These are phyloP conservation scores for Ceratothoa steindachneri DNA, from an alignment of 2,888 invertebrate genomes.

Conservation along the genomic window DNA sequence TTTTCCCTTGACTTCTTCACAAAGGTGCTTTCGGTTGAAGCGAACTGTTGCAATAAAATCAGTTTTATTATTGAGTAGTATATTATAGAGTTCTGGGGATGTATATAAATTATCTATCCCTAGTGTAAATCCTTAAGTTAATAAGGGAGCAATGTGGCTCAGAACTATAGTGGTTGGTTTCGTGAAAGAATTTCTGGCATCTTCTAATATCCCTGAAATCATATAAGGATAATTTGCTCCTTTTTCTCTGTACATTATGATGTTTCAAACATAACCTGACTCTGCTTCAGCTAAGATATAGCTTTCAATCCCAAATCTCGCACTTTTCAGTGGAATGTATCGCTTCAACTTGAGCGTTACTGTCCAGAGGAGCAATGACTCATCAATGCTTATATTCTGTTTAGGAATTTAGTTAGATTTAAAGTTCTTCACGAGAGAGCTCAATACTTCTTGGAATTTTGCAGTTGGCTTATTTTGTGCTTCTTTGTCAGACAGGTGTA, in stretches of 20 bases:
- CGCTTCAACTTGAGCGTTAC: conserved; percentile 22
- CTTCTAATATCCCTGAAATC: not conserved
- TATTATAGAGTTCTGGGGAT: not conserved
- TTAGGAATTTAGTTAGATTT: conserved; percentile 13
- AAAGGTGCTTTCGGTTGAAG: not conserved
- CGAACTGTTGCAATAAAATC: not conserved
- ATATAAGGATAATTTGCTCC: not conserved
- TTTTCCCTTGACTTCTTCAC: not conserved
- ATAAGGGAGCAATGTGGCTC: not conserved
- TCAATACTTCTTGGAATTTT: not conserved
- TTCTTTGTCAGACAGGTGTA: not conserved
- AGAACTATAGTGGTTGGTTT: not conserved
- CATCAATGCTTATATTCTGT: conserved; percentile 23
- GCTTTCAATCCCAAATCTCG: conserved; percentile 22
- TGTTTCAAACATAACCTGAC: not conserved
- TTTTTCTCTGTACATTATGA: conserved; percentile 5
- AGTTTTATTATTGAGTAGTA: not conserved
- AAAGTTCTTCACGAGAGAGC: conserved; percentile 16
- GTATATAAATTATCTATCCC: not conserved
- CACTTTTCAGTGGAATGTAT: conserved; percentile 22
- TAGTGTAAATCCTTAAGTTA: not conserved
- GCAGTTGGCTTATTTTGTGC: not conserved
- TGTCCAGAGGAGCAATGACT: conserved; percentile 33
- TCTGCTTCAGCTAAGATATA: conserved; percentile 20
- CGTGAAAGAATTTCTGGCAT: not conserved